Conservation (phyloP, 2,888 invertebrate genomes). For the Eucriotettix oculatus region DNA sequence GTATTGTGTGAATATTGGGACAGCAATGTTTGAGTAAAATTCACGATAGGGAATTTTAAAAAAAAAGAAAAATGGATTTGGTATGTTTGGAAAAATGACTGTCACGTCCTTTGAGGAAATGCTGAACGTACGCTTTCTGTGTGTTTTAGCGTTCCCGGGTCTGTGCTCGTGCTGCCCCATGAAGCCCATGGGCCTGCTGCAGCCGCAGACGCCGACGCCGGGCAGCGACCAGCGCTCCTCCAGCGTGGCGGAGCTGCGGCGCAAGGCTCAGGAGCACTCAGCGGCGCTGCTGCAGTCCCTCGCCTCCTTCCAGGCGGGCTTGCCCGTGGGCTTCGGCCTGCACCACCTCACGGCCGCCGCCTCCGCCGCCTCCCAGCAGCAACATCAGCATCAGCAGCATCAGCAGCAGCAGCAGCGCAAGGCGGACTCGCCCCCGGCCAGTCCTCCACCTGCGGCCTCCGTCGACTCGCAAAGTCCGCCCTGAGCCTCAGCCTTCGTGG, state of each 20-base stretch:
- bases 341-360: constrained; percentile 21
- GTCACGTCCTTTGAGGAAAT: too few species aligned
- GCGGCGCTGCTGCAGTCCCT: constrained; percentile 67
- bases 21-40: too few species aligned
- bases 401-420: neutral
- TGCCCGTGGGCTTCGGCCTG: constrained; percentile 17
- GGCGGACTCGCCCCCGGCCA: too few species aligned
- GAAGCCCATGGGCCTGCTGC: constrained; percentile 29
- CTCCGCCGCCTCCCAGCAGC: constrained; percentile 11
- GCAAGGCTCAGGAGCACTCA: constrained; percentile 90
- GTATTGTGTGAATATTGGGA: too few species aligned
- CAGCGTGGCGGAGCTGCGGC: constrained; percentile 78
- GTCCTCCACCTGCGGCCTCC: too few species aligned
- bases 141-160: constrained; percentile 49
- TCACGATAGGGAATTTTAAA: too few species aligned
- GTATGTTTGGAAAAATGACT: too few species aligned
- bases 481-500: too few species aligned
- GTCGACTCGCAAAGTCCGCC: too few species aligned
- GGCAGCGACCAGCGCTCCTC: constrained; percentile 55
- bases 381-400: constrained; percentile 11
- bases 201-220: constrained; percentile 19
- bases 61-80: too few species aligned
- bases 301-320: constrained; percentile 36
- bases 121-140: too few species aligned
- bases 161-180: constrained; percentile 68